A percentile compares a stretch with the other conserved stretches of the same genome.
Conservation (phyloP, 2,797 vertebrate genomes). For the Xerus rutilus region DNA sequence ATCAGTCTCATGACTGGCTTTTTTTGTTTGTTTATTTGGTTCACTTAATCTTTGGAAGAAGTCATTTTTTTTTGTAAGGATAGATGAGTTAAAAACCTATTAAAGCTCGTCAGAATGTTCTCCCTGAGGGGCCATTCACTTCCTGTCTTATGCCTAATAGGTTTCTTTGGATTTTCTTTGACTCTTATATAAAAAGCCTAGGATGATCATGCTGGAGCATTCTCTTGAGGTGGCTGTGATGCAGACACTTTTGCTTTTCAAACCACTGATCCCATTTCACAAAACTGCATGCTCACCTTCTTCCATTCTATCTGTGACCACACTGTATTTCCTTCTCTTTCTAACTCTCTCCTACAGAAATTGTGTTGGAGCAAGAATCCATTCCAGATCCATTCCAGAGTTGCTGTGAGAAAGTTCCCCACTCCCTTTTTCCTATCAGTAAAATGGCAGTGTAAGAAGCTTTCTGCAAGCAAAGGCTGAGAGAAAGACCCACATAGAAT, state of each 20-base stretch:
- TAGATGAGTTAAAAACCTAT: constrained; percentile 63
- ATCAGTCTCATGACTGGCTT: not conserved
- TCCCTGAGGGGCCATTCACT: constrained; percentile 83
- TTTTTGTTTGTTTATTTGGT: not conserved
- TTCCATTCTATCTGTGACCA: constrained; percentile 81
- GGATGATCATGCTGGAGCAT: constrained; percentile 16
- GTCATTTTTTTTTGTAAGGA: constrained; percentile 69
- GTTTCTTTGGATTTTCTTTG: constrained; percentile 81
- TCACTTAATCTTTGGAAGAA: constrained; percentile 77
- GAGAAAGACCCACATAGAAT: constrained; percentile 50
- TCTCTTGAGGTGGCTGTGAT: constrained; percentile 51
- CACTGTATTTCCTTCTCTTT: constrained; percentile 70
- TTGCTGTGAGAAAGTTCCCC: constrained; percentile 86
- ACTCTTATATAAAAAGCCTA: constrained; percentile 77
- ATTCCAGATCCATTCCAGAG: constrained; percentile 88
- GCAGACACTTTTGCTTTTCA: constrained; percentile 43
- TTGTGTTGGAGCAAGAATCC: constrained; percentile 86
- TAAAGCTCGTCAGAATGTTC: constrained; percentile 82
- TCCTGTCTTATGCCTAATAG: constrained; percentile 79
- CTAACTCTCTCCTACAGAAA: constrained; percentile 81
- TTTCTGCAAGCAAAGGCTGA: constrained; percentile 61
- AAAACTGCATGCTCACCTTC: constrained; percentile 68
- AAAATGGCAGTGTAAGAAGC: constrained; percentile 86
- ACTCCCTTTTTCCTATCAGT: constrained; percentile 81
- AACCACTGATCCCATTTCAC: constrained; percentile 51